Base-by-base conservation (phyloP, 2,797 vertebrate genomes). In the Pseudomugil tenellus region DNA sequence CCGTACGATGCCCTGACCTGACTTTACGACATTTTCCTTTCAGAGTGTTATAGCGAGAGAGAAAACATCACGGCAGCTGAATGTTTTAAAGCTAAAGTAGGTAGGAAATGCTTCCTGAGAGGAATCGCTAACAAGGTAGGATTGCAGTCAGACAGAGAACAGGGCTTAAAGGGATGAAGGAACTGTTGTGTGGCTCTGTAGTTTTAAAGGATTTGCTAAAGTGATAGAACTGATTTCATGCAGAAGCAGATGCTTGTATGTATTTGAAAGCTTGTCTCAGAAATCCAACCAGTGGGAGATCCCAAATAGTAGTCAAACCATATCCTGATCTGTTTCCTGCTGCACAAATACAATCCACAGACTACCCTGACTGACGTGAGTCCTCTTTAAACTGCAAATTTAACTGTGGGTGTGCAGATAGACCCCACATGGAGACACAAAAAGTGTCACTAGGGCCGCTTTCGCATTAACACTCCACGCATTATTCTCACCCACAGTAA, bases 1-100 rank as follows among this genome's bases (percentile, higher is more conserved):
- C 58, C 4, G 35, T 56, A 21, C 26, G 3, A 31, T 65, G 75
- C 56, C 62, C 60, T 74, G 80, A 13, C 41, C 29, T 48, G 21
- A 69, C 49, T 80, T 76, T 57, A 63, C 58, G 49, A 31, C 66
- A 6, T 73, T 89, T 81, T 79, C 74, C 74, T 71, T 71, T 41
- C 26, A 48, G 59, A 76, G 46, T 55, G 31, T 63, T 65, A 69
- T 4, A 51, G 25, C 51, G 41, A 25, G 37, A 25, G 55, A 68
- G 61, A 59, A 67, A 77, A 59, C 53, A 29, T 25, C 29, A 52
- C 21, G n/a, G n/a, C 58, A 26, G 66, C 53, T 59, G 21, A 32
- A 55, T 46, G 55, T 70, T 64, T 70, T 56, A 55, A 29, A 69
- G 37, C 0, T 25, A 21, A 23, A 74, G 55, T 43, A 78, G 51